Evolutionary conservation across 1,140 invertebrate genomes (phyloP), one percentile per base, ranked within the genome.

Genomic region (Helicoverpa armigera): DNA sequence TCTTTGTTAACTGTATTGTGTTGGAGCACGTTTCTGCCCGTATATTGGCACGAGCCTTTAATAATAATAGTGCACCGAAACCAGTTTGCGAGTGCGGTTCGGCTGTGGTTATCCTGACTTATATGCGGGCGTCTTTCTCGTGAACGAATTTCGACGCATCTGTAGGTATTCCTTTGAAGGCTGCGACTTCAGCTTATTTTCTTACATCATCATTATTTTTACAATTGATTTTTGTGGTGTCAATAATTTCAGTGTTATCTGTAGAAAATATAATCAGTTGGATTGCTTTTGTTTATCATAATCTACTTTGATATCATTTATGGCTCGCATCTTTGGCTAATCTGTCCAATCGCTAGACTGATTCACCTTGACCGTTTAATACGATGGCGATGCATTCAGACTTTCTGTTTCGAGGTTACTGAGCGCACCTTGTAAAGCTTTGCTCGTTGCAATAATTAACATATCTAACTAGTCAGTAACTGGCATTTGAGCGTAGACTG

Each of bases 41-140:
- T 93, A 88, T 90, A 93, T 94, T 92, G 91, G 94, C 94, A 95
- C 92, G 94, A 94, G 92, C 87, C 91, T 90, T 93, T 94, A 94
- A 94, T 94, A 95, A 95, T 95, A 95, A 95, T 95, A 94, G 89
- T 94, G 91, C 90, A 94, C 92, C 81, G 79, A 93, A 95, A 95
- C 94, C 92, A 87, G 94, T 95, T 95, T 94, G 90, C 92, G 88
- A 91, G 90, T 94, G 89, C 85, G 91, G 91, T 94, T 91, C 87
- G 88, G 85, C 84, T 91, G 90, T 90, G 90, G 90, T 94, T 93
- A 92, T 94, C 92, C 92, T 91, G 91, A 87, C 87, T 89, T 88
- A 85, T 90, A 93, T 92, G 92, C 92, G 92, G 92, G 90, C 88
- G 86, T 85, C 88, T 90, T 92, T 92, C 88, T 91, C 87, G 81